Evolutionary conservation across 92 coral and sea anemone genomes (phyloP).

Genomic region (Anthopleura xanthogrammica): DNA sequence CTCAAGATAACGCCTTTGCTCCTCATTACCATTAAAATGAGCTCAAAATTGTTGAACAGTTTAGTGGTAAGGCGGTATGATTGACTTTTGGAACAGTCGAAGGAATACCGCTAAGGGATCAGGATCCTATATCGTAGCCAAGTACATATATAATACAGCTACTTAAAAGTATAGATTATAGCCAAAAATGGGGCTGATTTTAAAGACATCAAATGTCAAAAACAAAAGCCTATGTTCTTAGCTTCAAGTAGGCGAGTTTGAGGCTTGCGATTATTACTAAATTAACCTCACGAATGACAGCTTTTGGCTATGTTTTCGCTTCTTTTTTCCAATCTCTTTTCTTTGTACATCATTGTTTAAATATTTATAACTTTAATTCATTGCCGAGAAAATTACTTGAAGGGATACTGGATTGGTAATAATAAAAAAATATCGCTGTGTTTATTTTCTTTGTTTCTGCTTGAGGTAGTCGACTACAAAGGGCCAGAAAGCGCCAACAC

Average conservation of each 20-base stretch:
- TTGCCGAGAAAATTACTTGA: neutral
- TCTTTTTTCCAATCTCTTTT: neutral
- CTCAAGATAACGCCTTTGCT: conserved; percentile 3
- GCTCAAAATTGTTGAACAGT: conserved; percentile 5
- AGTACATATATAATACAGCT: neutral
- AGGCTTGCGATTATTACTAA: neutral
- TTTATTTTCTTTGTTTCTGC: neutral
- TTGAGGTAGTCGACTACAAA: neutral
- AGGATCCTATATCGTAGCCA: conserved; percentile 1
- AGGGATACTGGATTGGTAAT: neutral
- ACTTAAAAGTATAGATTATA: neutral
- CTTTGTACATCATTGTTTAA: neutral
- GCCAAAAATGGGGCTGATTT: neutral
- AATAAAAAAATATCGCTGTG: neutral
- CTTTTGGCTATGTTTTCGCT: neutral
- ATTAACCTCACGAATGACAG: neutral
- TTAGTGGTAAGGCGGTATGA: conserved; percentile 8
- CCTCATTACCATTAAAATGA: neutral
- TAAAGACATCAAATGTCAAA: neutral
- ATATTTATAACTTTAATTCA: neutral
- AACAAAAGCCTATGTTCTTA: neutral
- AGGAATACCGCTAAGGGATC: neutral
- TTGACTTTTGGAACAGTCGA: neutral
- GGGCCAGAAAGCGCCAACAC: neutral
- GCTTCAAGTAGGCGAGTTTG: neutral